phyloP scores from a whole-genome alignment of 2,888 invertebrate genomes.

The Cheilosia scutellata region DNA sequence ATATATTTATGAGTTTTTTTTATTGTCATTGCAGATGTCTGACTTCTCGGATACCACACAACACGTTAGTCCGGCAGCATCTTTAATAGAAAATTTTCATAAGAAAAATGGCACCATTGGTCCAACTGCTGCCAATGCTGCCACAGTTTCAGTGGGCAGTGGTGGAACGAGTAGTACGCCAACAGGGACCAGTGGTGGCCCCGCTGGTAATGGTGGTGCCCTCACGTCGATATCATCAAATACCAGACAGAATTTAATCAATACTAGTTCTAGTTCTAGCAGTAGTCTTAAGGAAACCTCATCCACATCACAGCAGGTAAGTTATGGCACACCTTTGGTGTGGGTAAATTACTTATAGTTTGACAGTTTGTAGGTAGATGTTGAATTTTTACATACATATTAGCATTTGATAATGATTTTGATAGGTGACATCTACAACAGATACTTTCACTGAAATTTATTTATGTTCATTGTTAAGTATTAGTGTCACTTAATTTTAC shows the following conservation, averaged over 20 bases:
- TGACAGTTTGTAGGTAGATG: background rate
- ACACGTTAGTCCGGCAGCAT: conserved; percentile 85
- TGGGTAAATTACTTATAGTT: conserved; percentile 15
- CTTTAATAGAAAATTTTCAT: conserved; percentile 90
- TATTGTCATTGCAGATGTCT: conserved; percentile 81
- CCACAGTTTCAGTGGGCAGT: conserved; percentile 54
- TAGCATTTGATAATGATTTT: conserved; percentile 5
- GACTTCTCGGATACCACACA: conserved; percentile 84
- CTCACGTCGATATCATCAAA: conserved; percentile 66
- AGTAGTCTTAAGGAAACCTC: conserved; percentile 85
- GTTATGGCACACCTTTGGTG: conserved; percentile 24
- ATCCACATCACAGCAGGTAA: conserved; percentile 84
- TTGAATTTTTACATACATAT: background rate
- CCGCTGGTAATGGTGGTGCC: conserved; percentile 79
- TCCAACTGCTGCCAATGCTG: conserved; percentile 70
- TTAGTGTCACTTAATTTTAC: background rate
- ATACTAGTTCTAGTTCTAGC: conserved; percentile 83
- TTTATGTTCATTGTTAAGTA: background rate
- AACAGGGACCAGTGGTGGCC: conserved; percentile 46
- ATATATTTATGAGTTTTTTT: conserved; percentile 19
- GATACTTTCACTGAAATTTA: conserved; percentile 20
- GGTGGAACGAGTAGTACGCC: conserved; percentile 53
- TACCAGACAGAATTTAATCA: conserved; percentile 82
- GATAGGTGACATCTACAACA: conserved; percentile 1
- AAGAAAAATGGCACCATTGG: conserved; percentile 86